Evolutionary conservation across 2,797 vertebrate species (phyloP).

Genomic region (Heterohyrax brucei): DNA sequence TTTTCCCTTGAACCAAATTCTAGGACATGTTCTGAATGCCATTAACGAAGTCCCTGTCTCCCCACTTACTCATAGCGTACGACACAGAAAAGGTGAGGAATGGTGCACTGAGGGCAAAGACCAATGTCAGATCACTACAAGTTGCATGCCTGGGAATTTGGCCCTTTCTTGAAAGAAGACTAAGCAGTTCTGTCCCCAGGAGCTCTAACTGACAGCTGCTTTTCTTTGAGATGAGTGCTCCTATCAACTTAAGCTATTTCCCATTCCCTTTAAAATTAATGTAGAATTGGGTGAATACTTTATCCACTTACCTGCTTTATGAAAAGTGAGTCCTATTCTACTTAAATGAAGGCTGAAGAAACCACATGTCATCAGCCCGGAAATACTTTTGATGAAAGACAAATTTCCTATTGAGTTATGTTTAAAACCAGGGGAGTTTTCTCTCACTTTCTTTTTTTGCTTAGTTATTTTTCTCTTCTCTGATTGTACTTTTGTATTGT

Average conservation of each 20-base stretch:
- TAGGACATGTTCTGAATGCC: not conserved
- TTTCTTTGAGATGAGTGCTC: slow-evolving; percentile 66
- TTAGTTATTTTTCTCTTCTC: slow-evolving; percentile 75
- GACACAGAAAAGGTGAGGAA: slow-evolving; percentile 61
- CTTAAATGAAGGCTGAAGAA: slow-evolving; percentile 80
- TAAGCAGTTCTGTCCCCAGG: slow-evolving; percentile 67
- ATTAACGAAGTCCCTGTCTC: not conserved
- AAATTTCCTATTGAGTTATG: slow-evolving; percentile 75
- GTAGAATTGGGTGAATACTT: slow-evolving; percentile 81
- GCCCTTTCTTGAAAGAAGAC: slow-evolving; percentile 72
- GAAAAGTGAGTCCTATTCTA: slow-evolving; percentile 78
- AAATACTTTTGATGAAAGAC: slow-evolving; percentile 83
- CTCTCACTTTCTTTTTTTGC: slow-evolving; percentile 51
- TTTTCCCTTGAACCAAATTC: not conserved
- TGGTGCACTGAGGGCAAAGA: slow-evolving; percentile 40
- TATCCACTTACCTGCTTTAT: slow-evolving; percentile 79
- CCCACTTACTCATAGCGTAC: not conserved
- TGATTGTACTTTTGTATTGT: slow-evolving; percentile 61
- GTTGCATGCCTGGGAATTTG: slow-evolving; percentile 40
- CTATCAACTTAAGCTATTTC: slow-evolving; percentile 69
- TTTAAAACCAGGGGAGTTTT: slow-evolving; percentile 76
- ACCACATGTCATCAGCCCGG: slow-evolving; percentile 74
- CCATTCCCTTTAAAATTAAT: slow-evolving; percentile 82
- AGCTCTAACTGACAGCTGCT: slow-evolving; percentile 62
- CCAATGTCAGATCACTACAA: slow-evolving; percentile 61